phyloP scores from a whole-genome alignment of 2,888 invertebrate species.

The Erynnis tages region DNA sequence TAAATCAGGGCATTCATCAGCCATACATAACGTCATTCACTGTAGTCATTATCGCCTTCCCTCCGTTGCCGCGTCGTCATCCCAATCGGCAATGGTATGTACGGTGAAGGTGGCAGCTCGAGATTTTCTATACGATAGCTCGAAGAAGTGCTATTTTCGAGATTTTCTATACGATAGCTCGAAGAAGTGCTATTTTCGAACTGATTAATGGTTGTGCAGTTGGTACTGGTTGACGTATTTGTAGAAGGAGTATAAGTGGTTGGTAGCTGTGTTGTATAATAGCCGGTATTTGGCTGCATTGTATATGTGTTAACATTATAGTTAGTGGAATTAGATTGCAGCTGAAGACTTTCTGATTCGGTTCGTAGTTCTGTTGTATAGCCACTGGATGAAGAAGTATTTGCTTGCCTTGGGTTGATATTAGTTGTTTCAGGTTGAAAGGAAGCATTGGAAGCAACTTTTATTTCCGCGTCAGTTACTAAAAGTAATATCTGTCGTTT shows the following conservation, averaged over 20 bases:
- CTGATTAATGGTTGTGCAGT: slow-evolving; percentile 6
- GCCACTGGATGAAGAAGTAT: slow-evolving; percentile 6
- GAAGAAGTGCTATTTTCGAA: slow-evolving; percentile 5
- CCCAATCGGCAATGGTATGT: slow-evolving; percentile 30
- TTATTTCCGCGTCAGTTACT: slow-evolving; percentile 23
- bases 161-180: slow-evolving; percentile 11
- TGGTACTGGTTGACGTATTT: slow-evolving; percentile 6
- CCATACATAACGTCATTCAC: slow-evolving; percentile 13
- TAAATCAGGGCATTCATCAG: slow-evolving; percentile 6
- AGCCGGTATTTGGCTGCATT: slow-evolving; percentile 6
- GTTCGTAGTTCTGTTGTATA: slow-evolving; percentile 6
- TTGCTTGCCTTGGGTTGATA: slow-evolving; percentile 5
- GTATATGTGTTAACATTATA: slow-evolving; percentile 6
- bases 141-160: slow-evolving; percentile 5
- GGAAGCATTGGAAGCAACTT: slow-evolving; percentile 32
- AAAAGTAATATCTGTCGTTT: slow-evolving; percentile 29
- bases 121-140: slow-evolving; percentile 14
- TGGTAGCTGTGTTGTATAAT: slow-evolving; percentile 5
- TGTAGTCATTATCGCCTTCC: slow-evolving; percentile 11
- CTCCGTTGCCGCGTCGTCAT: slow-evolving; percentile 24
- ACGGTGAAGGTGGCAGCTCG: slow-evolving; percentile 26
- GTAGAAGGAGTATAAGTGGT: slow-evolving; percentile 6
- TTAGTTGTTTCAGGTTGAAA: slow-evolving; percentile 19
- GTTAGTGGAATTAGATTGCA: slow-evolving; percentile 6
- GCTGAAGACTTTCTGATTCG: slow-evolving; percentile 6